phyloP scores from a whole-genome alignment of 2,797 vertebrate genomes.

The Coregonus ussuriensis region DNA sequence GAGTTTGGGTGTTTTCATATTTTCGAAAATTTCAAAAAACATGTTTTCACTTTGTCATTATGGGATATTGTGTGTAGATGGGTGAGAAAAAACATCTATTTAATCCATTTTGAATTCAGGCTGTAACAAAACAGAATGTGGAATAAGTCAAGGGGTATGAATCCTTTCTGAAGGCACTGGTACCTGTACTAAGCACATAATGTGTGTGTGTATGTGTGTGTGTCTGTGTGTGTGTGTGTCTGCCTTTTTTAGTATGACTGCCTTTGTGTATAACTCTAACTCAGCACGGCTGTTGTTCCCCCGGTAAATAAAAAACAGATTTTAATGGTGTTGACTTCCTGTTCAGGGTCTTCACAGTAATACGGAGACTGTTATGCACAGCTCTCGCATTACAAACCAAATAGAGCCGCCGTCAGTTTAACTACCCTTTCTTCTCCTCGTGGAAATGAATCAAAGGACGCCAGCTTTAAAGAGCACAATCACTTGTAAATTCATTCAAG shows the following conservation, averaged over 20 bases:
- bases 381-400: conserved; percentile 65
- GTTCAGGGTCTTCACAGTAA: conserved; percentile 56
- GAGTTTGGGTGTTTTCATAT: too few relatives aligned
- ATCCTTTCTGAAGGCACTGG: background rate
- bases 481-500: conserved; percentile 65
- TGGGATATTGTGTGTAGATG: too few relatives aligned
- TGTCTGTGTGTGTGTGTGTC: conserved; percentile 30
- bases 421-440: conserved; percentile 47
- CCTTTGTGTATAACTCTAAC: conserved; percentile 40
- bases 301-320: conserved; percentile 68
- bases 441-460: conserved; percentile 63
- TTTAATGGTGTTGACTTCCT: conserved; percentile 61
- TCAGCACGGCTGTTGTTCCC: conserved; percentile 40
- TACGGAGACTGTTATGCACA: conserved; percentile 48
- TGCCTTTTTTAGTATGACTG: conserved; percentile 22
- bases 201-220: conserved; percentile 16
- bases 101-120: too few relatives aligned
- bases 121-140: too few relatives aligned
- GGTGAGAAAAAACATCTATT: too few relatives aligned
- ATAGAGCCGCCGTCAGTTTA: conserved; percentile 62
- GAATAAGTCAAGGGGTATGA: too few relatives aligned
- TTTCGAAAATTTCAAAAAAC: too few relatives aligned
- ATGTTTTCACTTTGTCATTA: too few relatives aligned
- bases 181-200: conserved; percentile 39
- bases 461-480: conserved; percentile 54